Base-by-base conservation (phyloP, 1,140 invertebrate species). In the Caenorhabditis latens region DNA sequence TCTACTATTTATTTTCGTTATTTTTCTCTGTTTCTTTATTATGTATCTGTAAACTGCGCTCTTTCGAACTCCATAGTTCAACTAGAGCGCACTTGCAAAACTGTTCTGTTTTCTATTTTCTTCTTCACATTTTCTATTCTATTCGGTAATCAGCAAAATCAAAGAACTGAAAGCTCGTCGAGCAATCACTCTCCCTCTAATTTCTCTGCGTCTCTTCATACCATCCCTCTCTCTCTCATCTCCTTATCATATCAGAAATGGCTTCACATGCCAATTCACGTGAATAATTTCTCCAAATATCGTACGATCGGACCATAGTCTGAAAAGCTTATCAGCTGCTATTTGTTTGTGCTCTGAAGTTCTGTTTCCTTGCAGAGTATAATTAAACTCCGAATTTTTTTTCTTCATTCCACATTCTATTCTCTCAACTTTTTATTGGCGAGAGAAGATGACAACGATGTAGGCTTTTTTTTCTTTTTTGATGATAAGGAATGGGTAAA, bases 261-360 rank as follows among this genome's bases (percentile, higher is more conserved):
- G 71, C 53, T 79, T 50, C 71, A 79, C 53, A 46, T 79, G 71
- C 2, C 5, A 32, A 79, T 79, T 79, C 71, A 79, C 71, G 71
- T 79, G 71, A 53, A 79, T n/a, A 79, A 79, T 32, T 32, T 32
- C 71, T 79, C 71, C 71, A 79, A 79, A 79, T 7, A 79, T 79
- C 71, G 71, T 79, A 79, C 46, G 71, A 79, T 79, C 71, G 71
- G 46, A 79, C 71, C 46, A 79, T 79, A 79, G 71, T 46, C n/a
- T 79, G 71, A 46, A n/a, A 79, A 79, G 46, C 46, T 79, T 79
- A 79, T 79, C 71, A 50, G 71, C 71, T 53, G 65, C 65, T 43
- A 53, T 40, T 46, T 79, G 71, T 79, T 79, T 79, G 71, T n/a
- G 71, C 71, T 79, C n/a, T 53, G 71, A 14, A 53, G 43, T 48